Percentiles rank a stretch among this genome's conserved stretches.
phyloP scores from a whole-genome alignment of 1,140 invertebrate genomes.

The Holcopasites calliopsidis region DNA sequence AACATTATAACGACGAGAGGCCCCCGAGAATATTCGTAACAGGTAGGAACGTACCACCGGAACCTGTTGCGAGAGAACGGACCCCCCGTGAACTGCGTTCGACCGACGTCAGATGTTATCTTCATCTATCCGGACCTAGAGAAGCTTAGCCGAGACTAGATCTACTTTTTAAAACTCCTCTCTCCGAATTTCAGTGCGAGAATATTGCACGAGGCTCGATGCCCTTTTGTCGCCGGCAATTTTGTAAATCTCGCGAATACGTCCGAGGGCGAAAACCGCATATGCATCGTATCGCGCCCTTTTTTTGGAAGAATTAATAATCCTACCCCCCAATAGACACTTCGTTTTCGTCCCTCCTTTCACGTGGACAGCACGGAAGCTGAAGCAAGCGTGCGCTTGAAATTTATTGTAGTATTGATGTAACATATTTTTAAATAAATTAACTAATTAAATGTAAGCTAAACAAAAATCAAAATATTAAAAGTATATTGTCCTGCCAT shows the following conservation, averaged over 20 bases:
- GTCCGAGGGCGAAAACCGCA: slow-evolving; percentile 35
- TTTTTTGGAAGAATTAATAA: slow-evolving; percentile 20
- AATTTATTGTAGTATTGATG: too few species aligned
- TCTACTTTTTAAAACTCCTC: slow-evolving; percentile 23
- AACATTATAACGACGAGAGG: slow-evolving; percentile 62
- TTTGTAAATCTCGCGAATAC: slow-evolving; percentile 12
- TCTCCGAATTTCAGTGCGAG: slow-evolving; percentile 16
- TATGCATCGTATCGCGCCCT: slow-evolving; percentile 11
- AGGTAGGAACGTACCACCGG: slow-evolving; percentile 59
- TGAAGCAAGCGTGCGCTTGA: too few species aligned
- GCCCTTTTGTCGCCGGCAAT: slow-evolving; percentile 42
- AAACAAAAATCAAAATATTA: too few species aligned
- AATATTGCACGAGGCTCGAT: slow-evolving; percentile 18
- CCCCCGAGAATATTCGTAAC: slow-evolving; percentile 57
- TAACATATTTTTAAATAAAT: too few species aligned
- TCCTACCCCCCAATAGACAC: too few species aligned
- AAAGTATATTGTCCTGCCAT: too few species aligned
- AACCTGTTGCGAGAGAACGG: slow-evolving; percentile 61
- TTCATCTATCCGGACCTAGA: slow-evolving; percentile 56
- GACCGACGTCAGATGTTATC: slow-evolving; percentile 61
- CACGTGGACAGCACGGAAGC: too few species aligned
- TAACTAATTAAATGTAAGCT: too few species aligned
- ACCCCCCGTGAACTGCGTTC: slow-evolving; percentile 58
- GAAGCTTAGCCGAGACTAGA: slow-evolving; percentile 17
- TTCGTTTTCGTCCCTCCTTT: too few species aligned